Evolutionary conservation across 2,797 vertebrate genomes (phyloP), one percentile per base, ranked within the genome.

Genomic region (Chaunax sp.): DNA sequence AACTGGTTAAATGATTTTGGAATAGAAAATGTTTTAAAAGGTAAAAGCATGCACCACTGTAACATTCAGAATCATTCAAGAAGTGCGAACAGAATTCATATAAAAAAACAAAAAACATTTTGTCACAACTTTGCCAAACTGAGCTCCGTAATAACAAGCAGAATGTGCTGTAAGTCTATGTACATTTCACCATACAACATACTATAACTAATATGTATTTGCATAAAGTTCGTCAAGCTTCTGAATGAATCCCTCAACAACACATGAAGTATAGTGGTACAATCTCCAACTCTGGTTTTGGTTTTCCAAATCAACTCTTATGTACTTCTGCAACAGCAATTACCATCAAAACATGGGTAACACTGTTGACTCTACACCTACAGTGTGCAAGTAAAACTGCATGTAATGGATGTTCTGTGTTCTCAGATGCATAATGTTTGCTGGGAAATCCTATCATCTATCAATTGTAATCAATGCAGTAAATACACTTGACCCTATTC

Each of bases 51-150:
- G 78, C 65, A 80, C 75, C 78, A 87, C 79, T 55, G 64, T 69
- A 81, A 89, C 89, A 81, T 89, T 89, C 86, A 90, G 55, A 87
- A 89, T 90, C 83, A 84, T 78, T 80, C 44, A 66, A 74, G 75
- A 93, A 87, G 79, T 89, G 84, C 67, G 58, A 85, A 86, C 49
- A 64, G 52, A 76, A 82, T 69, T 85, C 44, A 72, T 82, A 79
- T 59, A 81, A 78, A 88, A 85, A 87, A 64, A 84, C 18, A 87
- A 61, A 61, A 75, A 44, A 79, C 74, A 81, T 51, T 30, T 19
- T 38, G 19, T 54, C 20, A 54, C 3, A 19, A 57, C 50, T 49
- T 65, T 54, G 53, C 58, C 52, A 70, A 77, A 68, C 61, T 3
- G 6, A 78, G 35, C 59, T 80, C 40, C 73, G 78, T 77, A 81